These are phyloP conservation scores for Tetranychus urticae DNA, from an alignment of 1,140 invertebrate genomes.

Conservation along the genomic window DNA sequence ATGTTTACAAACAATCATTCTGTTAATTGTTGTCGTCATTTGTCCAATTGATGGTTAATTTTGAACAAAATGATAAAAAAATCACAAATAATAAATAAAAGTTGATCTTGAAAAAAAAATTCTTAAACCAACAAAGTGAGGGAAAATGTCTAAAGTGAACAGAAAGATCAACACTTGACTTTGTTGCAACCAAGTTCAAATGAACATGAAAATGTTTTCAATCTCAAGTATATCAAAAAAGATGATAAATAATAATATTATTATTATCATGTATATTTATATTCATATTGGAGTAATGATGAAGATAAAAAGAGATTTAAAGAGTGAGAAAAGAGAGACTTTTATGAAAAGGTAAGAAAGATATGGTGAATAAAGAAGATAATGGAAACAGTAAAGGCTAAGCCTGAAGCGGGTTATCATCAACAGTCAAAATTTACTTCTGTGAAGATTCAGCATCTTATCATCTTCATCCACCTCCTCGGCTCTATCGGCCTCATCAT, in stretches of 20 bases:
- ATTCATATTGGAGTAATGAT: neutral
- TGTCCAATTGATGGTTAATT: no score
- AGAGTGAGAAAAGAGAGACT: neutral
- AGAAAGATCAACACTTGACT: no score
- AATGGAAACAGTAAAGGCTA: neutral
- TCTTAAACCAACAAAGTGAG: no score
- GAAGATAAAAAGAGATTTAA: neutral
- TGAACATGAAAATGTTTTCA: neutral
- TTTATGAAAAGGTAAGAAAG: no score
- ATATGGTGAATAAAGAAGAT: neutral
- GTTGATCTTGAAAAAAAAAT: no score
- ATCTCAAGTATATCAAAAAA: neutral
- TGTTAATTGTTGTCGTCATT: no score
- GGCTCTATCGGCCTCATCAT: neutral
- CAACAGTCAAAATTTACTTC: neutral
- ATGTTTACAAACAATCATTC: no score
- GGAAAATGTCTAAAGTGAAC: no score
- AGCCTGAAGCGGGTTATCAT: neutral
- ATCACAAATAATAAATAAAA: no score
- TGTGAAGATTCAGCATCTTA: neutral
- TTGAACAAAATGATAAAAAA: no score
- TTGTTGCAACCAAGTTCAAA: neutral
- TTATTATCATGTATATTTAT: neutral
- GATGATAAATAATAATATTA: neutral
- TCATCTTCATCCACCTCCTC: neutral